These are phyloP conservation scores for Notiomystis cincta DNA, from an alignment of 2,113 vertebrate species.

Conservation along the genomic window DNA sequence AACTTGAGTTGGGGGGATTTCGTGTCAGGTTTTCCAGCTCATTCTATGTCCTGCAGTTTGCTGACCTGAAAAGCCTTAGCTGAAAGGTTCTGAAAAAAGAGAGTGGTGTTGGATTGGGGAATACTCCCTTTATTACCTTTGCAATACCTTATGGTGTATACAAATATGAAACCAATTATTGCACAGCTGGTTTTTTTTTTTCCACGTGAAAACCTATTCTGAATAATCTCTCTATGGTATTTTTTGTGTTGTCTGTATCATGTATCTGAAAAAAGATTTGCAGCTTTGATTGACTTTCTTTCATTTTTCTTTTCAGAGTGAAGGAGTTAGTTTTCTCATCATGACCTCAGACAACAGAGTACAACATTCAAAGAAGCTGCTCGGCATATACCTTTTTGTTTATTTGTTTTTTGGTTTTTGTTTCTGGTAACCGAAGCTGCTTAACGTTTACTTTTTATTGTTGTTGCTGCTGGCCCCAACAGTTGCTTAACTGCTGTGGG, in stretches of 20 bases:
- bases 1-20: not conserved
- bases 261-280: not conserved
- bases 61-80: not conserved
- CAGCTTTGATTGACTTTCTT: slow-evolving; percentile 8
- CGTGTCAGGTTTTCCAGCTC: not conserved
- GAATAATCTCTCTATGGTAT: not conserved
- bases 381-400: not conserved
- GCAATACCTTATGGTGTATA: not conserved
- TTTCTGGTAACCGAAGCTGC: slow-evolving; percentile 62
- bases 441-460: slow-evolving; percentile 60
- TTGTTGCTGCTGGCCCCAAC: slow-evolving; percentile 34
- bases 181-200: not conserved
- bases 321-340: slow-evolving; percentile 51
- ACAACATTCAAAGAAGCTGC: slow-evolving; percentile 57
- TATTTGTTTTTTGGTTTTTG: not conserved
- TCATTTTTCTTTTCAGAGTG: slow-evolving; percentile 73
- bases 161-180: not conserved
- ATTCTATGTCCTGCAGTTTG: not conserved
- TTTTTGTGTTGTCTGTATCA: not conserved
- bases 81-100: not conserved
- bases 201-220: not conserved
- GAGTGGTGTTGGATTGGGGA: not conserved
- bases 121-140: not conserved
- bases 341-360: slow-evolving; percentile 42
- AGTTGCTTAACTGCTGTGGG: slow-evolving; percentile 29